These are phyloP conservation scores for Clarias fuscus DNA, from an alignment of 2,797 vertebrate species.

Conservation along the genomic window DNA sequence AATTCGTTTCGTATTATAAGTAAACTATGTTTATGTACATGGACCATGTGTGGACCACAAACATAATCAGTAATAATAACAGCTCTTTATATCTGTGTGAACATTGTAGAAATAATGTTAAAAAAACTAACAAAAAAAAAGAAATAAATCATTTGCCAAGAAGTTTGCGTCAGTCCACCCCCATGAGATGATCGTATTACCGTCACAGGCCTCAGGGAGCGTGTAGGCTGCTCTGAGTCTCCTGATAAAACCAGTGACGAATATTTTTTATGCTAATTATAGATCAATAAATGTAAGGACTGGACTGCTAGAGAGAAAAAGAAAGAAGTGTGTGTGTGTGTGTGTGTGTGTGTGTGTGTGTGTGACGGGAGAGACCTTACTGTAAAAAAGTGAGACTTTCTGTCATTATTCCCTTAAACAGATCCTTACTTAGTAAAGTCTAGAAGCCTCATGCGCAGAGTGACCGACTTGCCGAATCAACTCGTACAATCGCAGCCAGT, in stretches of 20 bases:
- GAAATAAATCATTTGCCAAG: background rate
- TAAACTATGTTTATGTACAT: too few species aligned
- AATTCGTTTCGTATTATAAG: background rate
- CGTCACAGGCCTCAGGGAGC: background rate
- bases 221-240: background rate
- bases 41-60: background rate
- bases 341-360: background rate
- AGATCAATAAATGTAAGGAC: background rate
- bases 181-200: background rate
- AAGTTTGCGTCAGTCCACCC: background rate
- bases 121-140: background rate
- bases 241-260: background rate
- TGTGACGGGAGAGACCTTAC: background rate
- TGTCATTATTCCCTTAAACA: background rate
- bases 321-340: background rate
- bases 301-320: background rate
- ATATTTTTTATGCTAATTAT: slow-evolving; percentile 2
- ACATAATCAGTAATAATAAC: background rate
- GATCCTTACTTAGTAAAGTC: background rate
- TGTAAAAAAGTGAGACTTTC: background rate
- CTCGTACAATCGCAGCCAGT: background rate
- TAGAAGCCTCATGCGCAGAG: background rate
- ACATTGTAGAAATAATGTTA: background rate
- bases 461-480: slow-evolving; percentile 17
- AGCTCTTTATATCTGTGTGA: background rate